phyloP scores from a whole-genome alignment of 1,140 invertebrate genomes.

The Papilio polyxenes region DNA sequence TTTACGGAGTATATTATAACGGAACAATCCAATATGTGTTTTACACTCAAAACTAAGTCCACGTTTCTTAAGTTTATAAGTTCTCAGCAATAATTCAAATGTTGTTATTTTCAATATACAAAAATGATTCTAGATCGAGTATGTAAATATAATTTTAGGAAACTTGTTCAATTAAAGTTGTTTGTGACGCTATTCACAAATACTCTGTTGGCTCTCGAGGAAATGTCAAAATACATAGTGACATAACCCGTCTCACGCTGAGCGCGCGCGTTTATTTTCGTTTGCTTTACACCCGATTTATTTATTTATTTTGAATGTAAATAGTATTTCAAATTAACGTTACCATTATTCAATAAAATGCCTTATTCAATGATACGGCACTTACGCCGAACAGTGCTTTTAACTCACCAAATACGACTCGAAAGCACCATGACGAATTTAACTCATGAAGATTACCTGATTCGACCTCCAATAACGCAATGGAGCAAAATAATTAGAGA shows the following conservation, averaged over 20 bases:
- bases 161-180: conserved; percentile 39
- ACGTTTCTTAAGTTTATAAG: not conserved
- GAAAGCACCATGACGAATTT: conserved; percentile 72
- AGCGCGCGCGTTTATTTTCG: conserved; percentile 46
- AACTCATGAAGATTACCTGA: conserved; percentile 70
- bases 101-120: not conserved
- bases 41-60: not conserved
- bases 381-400: conserved; percentile 60
- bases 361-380: conserved; percentile 68
- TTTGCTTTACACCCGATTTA: conserved; percentile 42
- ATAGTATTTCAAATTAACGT: conserved; percentile 40
- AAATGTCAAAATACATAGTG: conserved; percentile 62
- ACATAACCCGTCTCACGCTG: conserved; percentile 54
- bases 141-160: not conserved
- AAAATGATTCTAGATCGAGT: not conserved
- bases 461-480: conserved; percentile 69
- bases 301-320: conserved; percentile 47
- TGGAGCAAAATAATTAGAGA: conserved; percentile 83
- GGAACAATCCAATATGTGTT: not conserved
- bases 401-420: conserved; percentile 60
- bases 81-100: not conserved
- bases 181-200: conserved; percentile 39
- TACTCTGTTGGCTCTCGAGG: conserved; percentile 37
- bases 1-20: conserved; percentile 18
- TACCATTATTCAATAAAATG: conserved; percentile 51